Base-by-base conservation (phyloP, 2,797 vertebrate genomes). In the Lepidocolaptes lacrymiger region DNA sequence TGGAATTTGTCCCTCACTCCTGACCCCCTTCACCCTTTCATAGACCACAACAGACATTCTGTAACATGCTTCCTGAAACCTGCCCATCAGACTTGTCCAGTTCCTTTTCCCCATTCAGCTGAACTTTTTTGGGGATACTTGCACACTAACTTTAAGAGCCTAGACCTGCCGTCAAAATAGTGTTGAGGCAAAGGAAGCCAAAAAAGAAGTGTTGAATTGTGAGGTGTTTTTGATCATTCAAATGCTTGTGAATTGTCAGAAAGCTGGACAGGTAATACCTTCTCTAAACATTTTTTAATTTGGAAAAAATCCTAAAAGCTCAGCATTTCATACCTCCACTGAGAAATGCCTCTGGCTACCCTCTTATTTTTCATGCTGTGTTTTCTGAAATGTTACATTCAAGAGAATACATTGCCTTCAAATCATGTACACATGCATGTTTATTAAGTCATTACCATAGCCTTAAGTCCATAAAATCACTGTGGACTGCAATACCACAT, bases 361-460 rank as follows among this genome's bases (percentile, higher is more conserved):
- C 54, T 97, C 96, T 91, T 96, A 96, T 96, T 96, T 96, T 96
- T 94, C 95, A 94, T 86, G 68, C 89, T 24, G 0, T 96, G 88
- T 92, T 90, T 96, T 92, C 90, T 93, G 91, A 96, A 96, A 96
- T 3, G 22, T 83, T 97, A 87, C 82, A 85, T 96, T 97, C 94
- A 92, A 90, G 95, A 93, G 90, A 93, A 96, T 95, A 52, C 56
- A 95, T 93, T 95, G 81, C 74, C 91, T 94, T 96, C 89, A 93
- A 96, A 97, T 94, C 91, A 71, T 95, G 93, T 96, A 95, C 86
- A 95, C 82, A 92, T 84, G 87, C 79, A 95, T 97, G 91, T 95
- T 96, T 97, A 95, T 89, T 83, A 94, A 95, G 85, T 96, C 92
- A 96, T 96, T 97, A 96, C 96, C 92, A 96, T 95, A 87, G 96